A percentile compares a stretch with the other conserved stretches of the same genome.
phyloP scores from a whole-genome alignment of 1,140 invertebrate species.

The Wiebesia pumilae region DNA sequence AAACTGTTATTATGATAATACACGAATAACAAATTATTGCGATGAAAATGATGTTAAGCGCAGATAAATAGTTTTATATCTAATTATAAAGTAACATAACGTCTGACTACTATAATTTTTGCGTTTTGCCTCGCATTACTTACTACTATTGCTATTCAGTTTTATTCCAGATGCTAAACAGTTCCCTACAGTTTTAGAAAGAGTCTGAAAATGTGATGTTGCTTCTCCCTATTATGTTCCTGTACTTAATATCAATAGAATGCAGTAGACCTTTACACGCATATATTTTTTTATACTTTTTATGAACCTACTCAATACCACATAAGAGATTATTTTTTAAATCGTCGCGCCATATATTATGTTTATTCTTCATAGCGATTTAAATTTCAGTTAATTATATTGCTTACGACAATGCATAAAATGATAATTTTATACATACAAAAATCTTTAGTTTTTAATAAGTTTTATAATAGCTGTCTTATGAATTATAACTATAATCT shows the following conservation, averaged over 20 bases:
- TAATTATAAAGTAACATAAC: background rate
- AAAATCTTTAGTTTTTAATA: slow-evolving; percentile 25
- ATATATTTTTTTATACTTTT: slow-evolving; percentile 1
- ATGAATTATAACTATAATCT: background rate
- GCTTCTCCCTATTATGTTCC: slow-evolving; percentile 14
- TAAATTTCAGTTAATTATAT: background rate
- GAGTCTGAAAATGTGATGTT: background rate
- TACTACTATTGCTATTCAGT: background rate
- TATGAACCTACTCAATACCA: background rate
- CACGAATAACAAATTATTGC: background rate
- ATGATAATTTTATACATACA: background rate
- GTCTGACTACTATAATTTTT: slow-evolving; percentile 8
- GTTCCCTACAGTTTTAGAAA: slow-evolving; percentile 8
- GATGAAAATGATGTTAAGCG: background rate
- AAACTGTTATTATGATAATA: background rate
- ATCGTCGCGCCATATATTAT: slow-evolving; percentile 6
- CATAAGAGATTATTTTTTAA: slow-evolving; percentile 23
- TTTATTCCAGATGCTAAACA: background rate
- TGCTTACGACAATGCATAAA: too few species aligned
- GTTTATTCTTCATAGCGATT: background rate
- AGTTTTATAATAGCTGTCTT: background rate
- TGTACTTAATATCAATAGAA: slow-evolving; percentile 23
- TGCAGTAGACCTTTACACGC: background rate
- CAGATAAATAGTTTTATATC: background rate
- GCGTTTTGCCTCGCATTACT: background rate